These are phyloP conservation scores for Pao palembangensis DNA, from an alignment of 2,113 vertebrate genomes.

Conservation along the genomic window DNA sequence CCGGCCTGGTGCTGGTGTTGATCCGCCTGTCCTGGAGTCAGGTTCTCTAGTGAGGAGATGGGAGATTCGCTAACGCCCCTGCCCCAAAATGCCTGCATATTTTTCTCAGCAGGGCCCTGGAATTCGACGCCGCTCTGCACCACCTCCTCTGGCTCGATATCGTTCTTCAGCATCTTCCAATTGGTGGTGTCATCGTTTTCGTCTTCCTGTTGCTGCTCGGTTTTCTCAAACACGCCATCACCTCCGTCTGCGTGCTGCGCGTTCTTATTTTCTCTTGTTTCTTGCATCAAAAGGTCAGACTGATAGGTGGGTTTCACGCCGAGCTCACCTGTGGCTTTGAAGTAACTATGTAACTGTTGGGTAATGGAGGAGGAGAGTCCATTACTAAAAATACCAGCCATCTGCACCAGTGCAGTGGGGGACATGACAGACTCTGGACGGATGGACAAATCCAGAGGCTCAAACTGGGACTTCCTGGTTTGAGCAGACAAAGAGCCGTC, in stretches of 20 bases:
- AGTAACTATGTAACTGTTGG: conserved; percentile 69
- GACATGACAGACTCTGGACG: conserved; percentile 77
- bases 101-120: conserved; percentile 28
- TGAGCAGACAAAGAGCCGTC: conserved; percentile 35
- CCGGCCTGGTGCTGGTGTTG: conserved; percentile 80
- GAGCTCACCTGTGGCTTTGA: conserved; percentile 73
- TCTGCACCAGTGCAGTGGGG: conserved; percentile 68
- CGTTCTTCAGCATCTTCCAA: conserved; percentile 55
- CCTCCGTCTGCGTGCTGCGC: conserved; percentile 64
- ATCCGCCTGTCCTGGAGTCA: conserved; percentile 78
- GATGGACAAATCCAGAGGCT: conserved; percentile 89
- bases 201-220: conserved; percentile 46
- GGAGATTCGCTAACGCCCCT: conserved; percentile 66
- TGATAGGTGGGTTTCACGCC: conserved; percentile 64
- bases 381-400: conserved; percentile 79
- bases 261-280: conserved; percentile 78
- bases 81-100: conserved; percentile 69
- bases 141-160: conserved; percentile 31
- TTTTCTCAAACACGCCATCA: conserved; percentile 70
- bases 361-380: conserved; percentile 58
- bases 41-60: conserved; percentile 76
- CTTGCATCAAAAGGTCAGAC: conserved; percentile 73
- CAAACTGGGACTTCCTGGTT: conserved; percentile 85
- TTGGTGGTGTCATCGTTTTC: conserved; percentile 44
- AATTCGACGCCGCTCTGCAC: conserved; percentile 42